Percentiles rank a stretch among this genome's conserved stretches.
Evolutionary conservation across 2,797 vertebrate species (phyloP).

Genomic region (Tenualosa ilisha): DNA sequence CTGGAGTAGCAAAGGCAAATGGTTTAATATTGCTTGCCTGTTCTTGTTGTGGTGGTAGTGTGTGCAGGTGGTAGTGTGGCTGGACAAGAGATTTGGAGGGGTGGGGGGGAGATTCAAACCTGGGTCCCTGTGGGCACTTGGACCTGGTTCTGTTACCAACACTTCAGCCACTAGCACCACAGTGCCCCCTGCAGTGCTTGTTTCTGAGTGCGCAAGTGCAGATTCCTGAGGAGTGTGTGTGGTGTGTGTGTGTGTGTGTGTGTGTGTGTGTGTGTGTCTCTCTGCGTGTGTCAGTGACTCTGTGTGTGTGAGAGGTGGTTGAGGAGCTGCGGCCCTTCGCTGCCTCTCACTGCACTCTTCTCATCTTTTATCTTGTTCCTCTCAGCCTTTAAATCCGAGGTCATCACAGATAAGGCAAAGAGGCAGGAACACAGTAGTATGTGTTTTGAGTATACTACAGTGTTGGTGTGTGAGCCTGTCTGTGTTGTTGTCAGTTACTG

Average conservation of each 20-base stretch:
- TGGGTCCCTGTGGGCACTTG: too few relatives aligned
- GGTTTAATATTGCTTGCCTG: too few relatives aligned
- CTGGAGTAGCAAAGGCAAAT: too few relatives aligned
- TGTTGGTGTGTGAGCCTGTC: background rate
- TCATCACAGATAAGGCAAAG: conserved; percentile 56
- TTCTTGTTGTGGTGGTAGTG: too few relatives aligned
- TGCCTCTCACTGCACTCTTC: conserved; percentile 46
- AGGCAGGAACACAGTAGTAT: conserved; percentile 27
- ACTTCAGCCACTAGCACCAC: too few relatives aligned
- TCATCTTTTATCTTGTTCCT: conserved; percentile 54
- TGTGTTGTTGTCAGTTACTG: conserved; percentile 20
- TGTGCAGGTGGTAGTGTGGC: too few relatives aligned
- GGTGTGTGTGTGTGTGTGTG: conserved; percentile 27
- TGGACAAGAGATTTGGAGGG: too few relatives aligned
- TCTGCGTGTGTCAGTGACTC: conserved; percentile 32
- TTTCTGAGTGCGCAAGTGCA: too few relatives aligned
- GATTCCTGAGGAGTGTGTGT: conserved; percentile 10
- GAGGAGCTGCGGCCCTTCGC: conserved; percentile 44
- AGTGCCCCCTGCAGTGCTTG: background rate
- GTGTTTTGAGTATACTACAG: conserved; percentile 17
- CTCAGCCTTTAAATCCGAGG: conserved; percentile 54
- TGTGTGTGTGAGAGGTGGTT: conserved; percentile 48
- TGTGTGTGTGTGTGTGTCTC: conserved; percentile 31
- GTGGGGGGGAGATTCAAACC: too few relatives aligned
- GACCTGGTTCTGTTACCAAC: too few relatives aligned